A percentile compares a stretch with the other conserved stretches of the same genome.
phyloP scores from a whole-genome alignment of 1,140 invertebrate genomes.

The Idris sp. region DNA sequence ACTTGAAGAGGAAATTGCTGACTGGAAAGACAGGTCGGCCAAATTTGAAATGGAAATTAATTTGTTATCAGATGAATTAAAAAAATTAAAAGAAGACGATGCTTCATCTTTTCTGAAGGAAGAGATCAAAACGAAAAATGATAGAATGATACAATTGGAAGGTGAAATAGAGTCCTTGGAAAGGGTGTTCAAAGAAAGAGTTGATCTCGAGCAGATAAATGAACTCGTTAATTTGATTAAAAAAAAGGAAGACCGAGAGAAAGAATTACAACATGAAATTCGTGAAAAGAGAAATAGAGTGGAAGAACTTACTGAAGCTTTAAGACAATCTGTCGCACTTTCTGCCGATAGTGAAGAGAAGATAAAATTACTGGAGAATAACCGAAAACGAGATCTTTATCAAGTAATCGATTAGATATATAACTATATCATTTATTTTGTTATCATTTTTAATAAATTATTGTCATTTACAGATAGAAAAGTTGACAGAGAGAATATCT shows the following conservation, averaged over 20 bases:
- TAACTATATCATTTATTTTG: too few relatives aligned
- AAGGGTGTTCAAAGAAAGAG: constrained; percentile 67
- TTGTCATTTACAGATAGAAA: constrained; percentile 81
- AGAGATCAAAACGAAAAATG: constrained; percentile 67
- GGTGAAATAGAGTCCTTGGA: constrained; percentile 71
- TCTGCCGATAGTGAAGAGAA: constrained; percentile 82
- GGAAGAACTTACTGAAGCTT: constrained; percentile 67
- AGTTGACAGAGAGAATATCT: constrained; percentile 84
- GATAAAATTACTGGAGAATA: constrained; percentile 81
- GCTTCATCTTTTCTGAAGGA: constrained; percentile 67
- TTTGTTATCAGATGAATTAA: constrained; percentile 52
- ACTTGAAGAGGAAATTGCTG: constrained; percentile 65
- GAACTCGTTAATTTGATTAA: constrained; percentile 69
- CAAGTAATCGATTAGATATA: too few relatives aligned
- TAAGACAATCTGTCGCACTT: constrained; percentile 78
- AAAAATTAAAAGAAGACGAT: constrained; percentile 62
- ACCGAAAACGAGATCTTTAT: constrained; percentile 80
- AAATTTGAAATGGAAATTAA: constrained; percentile 60
- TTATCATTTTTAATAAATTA: background rate
- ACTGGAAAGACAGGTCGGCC: constrained; percentile 63
- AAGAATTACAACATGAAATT: constrained; percentile 57
- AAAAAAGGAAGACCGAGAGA: constrained; percentile 67
- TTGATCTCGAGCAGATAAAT: constrained; percentile 72
- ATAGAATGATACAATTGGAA: constrained; percentile 66
- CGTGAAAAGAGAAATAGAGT: constrained; percentile 57